Percentiles rank a stretch among this genome's conserved stretches.
Evolutionary conservation across 2,113 vertebrate species (phyloP).

Genomic region (Eira barbara): DNA sequence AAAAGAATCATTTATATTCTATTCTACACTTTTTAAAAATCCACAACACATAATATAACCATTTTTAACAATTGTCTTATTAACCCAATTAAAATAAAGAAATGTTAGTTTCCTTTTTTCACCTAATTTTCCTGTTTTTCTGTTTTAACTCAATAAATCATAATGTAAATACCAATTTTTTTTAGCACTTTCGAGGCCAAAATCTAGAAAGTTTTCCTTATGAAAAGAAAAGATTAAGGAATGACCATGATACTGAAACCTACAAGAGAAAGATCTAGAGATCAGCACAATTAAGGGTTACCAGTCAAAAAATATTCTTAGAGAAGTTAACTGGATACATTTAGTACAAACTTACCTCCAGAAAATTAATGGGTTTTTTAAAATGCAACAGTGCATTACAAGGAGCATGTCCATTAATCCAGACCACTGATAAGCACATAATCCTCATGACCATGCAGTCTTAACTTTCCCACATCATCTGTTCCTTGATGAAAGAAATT

Average conservation of each 20-base stretch:
- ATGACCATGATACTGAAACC: not conserved
- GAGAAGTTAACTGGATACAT: not conserved
- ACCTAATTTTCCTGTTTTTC: not conserved
- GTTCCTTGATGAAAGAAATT: not conserved
- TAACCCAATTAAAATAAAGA: not conserved
- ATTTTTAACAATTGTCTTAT: not conserved
- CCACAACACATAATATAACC: not conserved
- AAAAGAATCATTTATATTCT: not conserved
- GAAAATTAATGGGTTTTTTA: not conserved
- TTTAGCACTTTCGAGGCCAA: not conserved
- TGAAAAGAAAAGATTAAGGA: not conserved
- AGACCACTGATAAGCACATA: not conserved
- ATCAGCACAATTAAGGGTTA: not conserved
- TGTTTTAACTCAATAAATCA: slow-evolving; percentile 7
- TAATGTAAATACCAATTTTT: slow-evolving; percentile 27
- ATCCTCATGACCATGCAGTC: not conserved
- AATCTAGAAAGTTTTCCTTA: not conserved
- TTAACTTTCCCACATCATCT: not conserved
- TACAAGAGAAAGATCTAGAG: not conserved
- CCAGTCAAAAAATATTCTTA: not conserved
- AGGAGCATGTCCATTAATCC: not conserved
- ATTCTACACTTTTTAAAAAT: not conserved
- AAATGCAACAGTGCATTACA: not conserved
- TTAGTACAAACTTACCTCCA: slow-evolving; percentile 25
- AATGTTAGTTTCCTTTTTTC: not conserved